Base-by-base conservation (phyloP, 2,113 vertebrate species). In the Gambusia affinis region DNA sequence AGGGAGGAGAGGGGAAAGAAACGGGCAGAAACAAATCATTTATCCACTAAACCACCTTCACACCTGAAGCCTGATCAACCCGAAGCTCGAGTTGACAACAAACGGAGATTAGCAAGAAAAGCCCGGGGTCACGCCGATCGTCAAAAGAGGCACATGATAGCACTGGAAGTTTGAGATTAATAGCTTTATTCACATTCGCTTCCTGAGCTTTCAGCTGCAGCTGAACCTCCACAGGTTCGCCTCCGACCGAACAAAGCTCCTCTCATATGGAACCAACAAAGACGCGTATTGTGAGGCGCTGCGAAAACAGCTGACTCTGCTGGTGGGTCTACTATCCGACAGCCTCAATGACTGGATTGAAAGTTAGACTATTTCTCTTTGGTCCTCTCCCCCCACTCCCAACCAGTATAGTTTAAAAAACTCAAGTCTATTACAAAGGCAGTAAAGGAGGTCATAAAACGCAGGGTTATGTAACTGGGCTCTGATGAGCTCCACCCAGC, bases 401-500 rank as follows among this genome's bases (percentile, higher is more conserved):
- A 66, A 72, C 73, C 35, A 17, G 24, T 67, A 24, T 4, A 30
- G 35, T 60, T 81, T 61, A 78, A 70, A 70, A 71, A 31, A 22
- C 67, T 70, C 4, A 31, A 12, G 76, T 64, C 75, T 79, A 42
- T 77, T 83, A 89, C 87, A 88, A 88, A 84, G 84, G 82, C 72
- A 63, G 73, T 51, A 75, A 74, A 88, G 35, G 73, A 87, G 69
- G 75, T 85, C 66, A 77, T 84, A 83, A 87, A 83, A 88, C 80
- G 69, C 79, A 69, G 61, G 30, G 80, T 93, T 92, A 82, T 91
- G 88, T 86, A 91, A 92, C 88, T 74, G 67, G 76, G 81, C 86
- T 91, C 84, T 85, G 71, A 83, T 72, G 85, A 31, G 83, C 91
- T 83, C 92, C 92, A 83, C 92, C 92, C 88, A 83, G 75, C 79